Evolutionary conservation across 1,140 invertebrate genomes (phyloP).

Genomic region (Choristoneura fumiferana): DNA sequence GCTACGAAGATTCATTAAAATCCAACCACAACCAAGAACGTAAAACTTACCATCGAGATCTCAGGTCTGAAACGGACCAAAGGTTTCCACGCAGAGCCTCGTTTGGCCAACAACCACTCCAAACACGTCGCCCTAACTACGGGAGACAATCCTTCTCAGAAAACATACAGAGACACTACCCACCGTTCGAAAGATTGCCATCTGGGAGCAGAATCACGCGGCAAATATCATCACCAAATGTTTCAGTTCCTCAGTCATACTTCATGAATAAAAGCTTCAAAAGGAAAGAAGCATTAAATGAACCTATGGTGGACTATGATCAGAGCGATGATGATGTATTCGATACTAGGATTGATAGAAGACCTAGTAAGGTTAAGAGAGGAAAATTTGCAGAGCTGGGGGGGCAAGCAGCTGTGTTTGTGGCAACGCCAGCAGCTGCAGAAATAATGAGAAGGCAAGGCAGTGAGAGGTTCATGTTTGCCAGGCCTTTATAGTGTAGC

Average conservation of each 20-base stretch:
- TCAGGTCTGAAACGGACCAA: slow-evolving; percentile 25
- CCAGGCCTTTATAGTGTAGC: slow-evolving; percentile 59
- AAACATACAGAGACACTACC: slow-evolving; percentile 65
- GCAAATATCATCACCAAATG: slow-evolving; percentile 64
- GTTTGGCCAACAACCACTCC: slow-evolving; percentile 53
- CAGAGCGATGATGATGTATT: slow-evolving; percentile 74
- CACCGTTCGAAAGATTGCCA: slow-evolving; percentile 49
- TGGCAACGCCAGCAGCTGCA: slow-evolving; percentile 64
- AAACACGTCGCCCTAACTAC: slow-evolving; percentile 44
- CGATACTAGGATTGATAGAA: slow-evolving; percentile 55
- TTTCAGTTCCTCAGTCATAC: slow-evolving; percentile 46
- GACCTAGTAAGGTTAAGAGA: slow-evolving; percentile 50
- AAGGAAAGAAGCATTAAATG: slow-evolving; percentile 61
- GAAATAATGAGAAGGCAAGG: slow-evolving; percentile 70
- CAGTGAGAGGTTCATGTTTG: slow-evolving; percentile 64
- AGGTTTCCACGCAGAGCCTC: slow-evolving; percentile 58
- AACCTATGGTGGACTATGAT: slow-evolving; percentile 74
- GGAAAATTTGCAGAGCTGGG: slow-evolving; percentile 68
- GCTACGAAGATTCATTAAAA: slow-evolving; percentile 83
- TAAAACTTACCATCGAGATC: slow-evolving; percentile 39
- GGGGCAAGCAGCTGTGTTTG: slow-evolving; percentile 63
- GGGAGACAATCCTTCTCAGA: slow-evolving; percentile 67
- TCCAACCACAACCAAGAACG: slow-evolving; percentile 63
- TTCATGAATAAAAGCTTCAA: slow-evolving; percentile 52
- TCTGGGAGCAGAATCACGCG: slow-evolving; percentile 43